phyloP scores from a whole-genome alignment of 2,888 invertebrate species.

The Amaurobius ferox region DNA sequence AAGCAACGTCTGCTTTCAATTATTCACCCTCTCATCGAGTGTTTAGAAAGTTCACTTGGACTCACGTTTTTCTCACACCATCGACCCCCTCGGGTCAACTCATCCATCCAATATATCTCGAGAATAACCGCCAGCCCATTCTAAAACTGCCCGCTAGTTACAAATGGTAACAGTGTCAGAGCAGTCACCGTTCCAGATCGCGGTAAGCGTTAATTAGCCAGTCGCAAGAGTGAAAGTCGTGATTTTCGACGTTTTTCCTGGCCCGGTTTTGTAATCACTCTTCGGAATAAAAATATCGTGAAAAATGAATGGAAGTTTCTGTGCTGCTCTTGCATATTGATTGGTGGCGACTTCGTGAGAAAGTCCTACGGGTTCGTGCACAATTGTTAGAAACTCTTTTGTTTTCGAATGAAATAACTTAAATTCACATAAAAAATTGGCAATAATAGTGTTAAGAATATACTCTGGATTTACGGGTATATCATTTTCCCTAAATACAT shows the following conservation, averaged over 20 bases:
- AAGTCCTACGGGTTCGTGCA: background rate
- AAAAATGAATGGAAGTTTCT: background rate
- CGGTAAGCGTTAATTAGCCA: background rate
- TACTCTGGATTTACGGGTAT: too few relatives aligned
- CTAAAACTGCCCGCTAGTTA: background rate
- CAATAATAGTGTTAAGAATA: too few relatives aligned
- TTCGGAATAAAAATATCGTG: background rate
- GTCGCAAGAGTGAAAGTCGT: background rate
- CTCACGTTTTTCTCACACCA: too few relatives aligned
- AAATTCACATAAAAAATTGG: too few relatives aligned
- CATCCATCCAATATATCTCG: too few relatives aligned
- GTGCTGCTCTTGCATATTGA: background rate
- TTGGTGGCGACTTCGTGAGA: background rate
- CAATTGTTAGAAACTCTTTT: background rate
- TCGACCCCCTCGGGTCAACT: too few relatives aligned
- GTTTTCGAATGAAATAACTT: too few relatives aligned
- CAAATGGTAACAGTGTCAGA: conserved; percentile 4
- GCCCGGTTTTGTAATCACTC: background rate
- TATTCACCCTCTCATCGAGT: too few relatives aligned
- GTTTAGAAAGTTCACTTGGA: too few relatives aligned
- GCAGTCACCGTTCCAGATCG: conserved; percentile 8
- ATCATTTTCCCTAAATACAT: too few relatives aligned
- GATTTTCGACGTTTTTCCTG: background rate
- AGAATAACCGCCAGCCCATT: too few relatives aligned
- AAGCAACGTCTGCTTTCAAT: background rate